Evolutionary conservation across 2,113 vertebrate species (phyloP), one percentile per base, ranked within the genome.

Genomic region (Atrichornis clamosus): DNA sequence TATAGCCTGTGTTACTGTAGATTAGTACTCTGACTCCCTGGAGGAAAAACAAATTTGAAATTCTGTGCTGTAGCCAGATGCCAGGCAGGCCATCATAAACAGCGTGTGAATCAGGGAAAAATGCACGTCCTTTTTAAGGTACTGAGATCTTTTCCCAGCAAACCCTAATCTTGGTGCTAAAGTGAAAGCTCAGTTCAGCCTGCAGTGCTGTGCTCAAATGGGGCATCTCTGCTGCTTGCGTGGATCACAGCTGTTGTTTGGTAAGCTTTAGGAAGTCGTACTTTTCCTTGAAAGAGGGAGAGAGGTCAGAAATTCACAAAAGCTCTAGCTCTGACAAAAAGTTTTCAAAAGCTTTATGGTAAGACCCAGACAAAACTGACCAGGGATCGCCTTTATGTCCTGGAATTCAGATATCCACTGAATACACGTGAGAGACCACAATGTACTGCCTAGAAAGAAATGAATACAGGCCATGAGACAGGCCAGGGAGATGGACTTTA

Each of bases 1-100:
- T 90, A 62, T 70, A 95, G 93, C 70, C 91, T 96, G 91, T 95
- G 84, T 95, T 95, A 87, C 83, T 87, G 92, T 84, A 96, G 97
- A 97, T 97, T 97, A 96, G 86, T 94, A 72, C 69, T 89, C 88
- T 84, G 88, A 56, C 78, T 96, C 93, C 96, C 95, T 93, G 69
- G 90, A 93, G 96, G 90, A 92, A 97, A 96, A 96, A 95, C 96
- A 96, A 93, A 96, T 97, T 87, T 93, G 85, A 95, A 94, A 96
- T 95, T 93, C 92, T 75, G 53, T 0, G 0, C 41, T 92, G 58
- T 60, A 93, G 79, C 60, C 92, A 92, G 83, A 95, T 93, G 83
- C 83, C 80, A 82, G 49, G 47, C 73, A 13, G 80, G 37, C 86
- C 95, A 79, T 93, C 62, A 68, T 50, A 93, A 95, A 81, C 86